Conservation (phyloP, 2,113 vertebrate species). For the Mobula hypostoma region DNA sequence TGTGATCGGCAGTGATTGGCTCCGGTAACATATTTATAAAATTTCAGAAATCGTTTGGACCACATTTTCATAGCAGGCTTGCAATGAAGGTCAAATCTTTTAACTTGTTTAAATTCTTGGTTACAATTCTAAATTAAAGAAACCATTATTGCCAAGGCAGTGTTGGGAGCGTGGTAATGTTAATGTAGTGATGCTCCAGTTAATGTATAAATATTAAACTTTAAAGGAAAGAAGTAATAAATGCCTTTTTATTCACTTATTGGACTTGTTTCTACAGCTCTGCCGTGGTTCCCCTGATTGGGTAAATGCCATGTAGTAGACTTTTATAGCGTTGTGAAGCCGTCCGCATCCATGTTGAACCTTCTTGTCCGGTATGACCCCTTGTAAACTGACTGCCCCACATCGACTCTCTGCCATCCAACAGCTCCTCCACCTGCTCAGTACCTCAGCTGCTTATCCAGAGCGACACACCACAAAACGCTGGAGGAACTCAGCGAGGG, state of each 20-base stretch:
- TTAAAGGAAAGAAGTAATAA: neutral
- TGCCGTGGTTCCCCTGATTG: neutral
- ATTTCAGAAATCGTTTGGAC: neutral
- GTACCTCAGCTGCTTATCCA: neutral
- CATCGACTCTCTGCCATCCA: too few species aligned
- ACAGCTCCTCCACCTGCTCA: neutral
- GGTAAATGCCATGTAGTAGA: neutral
- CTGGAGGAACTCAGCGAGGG: too few species aligned
- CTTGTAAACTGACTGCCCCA: neutral
- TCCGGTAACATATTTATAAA: neutral
- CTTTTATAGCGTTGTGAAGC: too few species aligned
- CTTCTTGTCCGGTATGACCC: neutral
- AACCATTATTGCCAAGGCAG: neutral
- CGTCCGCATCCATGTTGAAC: too few species aligned
- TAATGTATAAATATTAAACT: neutral
- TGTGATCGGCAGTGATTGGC: neutral
- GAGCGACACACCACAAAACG: too few species aligned
- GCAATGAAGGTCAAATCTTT: neutral
- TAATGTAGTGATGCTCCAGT: neutral
- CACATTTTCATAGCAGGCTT: neutral
- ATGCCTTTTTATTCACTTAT: neutral
- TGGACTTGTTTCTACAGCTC: neutral
- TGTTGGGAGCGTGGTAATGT: neutral
- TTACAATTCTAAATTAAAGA: constrained; percentile 16
- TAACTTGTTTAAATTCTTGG: neutral